Evolutionary conservation across 1,140 invertebrate species (phyloP), one percentile per base, ranked within the genome.

Genomic region (Achroia grisella): DNA sequence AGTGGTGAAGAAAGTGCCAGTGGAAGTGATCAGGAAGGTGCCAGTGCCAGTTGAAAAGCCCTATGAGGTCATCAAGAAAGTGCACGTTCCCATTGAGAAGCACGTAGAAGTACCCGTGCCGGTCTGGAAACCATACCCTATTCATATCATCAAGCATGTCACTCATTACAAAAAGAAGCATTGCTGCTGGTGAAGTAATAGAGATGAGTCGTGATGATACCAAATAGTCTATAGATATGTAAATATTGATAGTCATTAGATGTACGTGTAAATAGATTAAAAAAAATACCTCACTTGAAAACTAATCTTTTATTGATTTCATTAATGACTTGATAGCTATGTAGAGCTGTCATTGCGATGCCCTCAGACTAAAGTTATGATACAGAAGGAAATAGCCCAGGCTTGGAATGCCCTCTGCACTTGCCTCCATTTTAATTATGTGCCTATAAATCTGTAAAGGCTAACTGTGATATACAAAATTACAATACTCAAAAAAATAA

Each of bases 61-160:
- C 0, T 74, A 76, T 15, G 79, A 82, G 48, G 82, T 84, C 8
- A 82, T 83, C 49, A 80, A 72, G 63, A 84, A 86, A 44, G 47
- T 86, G 10, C 84, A 78, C 15, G 71, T 86, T 6, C 80, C 78
- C 0, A 51, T 86, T 6, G 79, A 80, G 46, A 86, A 85, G 52
- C 71, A 73, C 48, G 75, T 86, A 0, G 70, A 82, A 37, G 80
- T 84, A 1, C 78, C 76, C n/a, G 71, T 75, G 1, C 42, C 75
- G 5, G 69, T 84, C 3, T 84, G 80, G 80, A 79, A 86, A 57
- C 79, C 79, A 2, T 77, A 82, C 62, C 79, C 76, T 0, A 61
- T 86, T 29, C 78, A 83, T 48, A 75, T 82, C 56, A 81, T 81
- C 57, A 84, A 84, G 39, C 80, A 85, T 60, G 73, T 85, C 39